Evolutionary conservation across 2,113 vertebrate species (phyloP).

Genomic region (Pelusios castaneus): DNA sequence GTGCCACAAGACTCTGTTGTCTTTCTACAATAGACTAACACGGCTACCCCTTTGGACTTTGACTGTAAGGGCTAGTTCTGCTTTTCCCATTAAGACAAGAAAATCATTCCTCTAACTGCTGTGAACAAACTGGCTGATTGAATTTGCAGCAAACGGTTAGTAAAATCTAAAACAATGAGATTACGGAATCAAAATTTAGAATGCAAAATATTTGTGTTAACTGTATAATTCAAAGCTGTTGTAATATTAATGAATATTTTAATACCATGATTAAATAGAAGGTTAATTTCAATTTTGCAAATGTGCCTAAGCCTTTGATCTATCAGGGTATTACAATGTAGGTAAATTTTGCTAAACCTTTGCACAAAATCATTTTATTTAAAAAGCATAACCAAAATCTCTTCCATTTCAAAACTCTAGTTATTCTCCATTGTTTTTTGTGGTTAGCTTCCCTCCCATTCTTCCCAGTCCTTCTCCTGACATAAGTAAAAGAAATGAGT

Average conservation of each 20-base stretch:
- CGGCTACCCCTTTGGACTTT: too few relatives aligned
- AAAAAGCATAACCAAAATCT: slow-evolving; percentile 4
- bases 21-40: too few relatives aligned
- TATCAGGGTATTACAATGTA: slow-evolving; percentile 6
- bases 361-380: slow-evolving; percentile 35
- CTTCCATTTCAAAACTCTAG: slow-evolving; percentile 23
- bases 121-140: slow-evolving; percentile 35
- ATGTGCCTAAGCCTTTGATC: slow-evolving; percentile 60
- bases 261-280: slow-evolving; percentile 59
- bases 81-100: slow-evolving; percentile 33
- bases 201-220: slow-evolving; percentile 69
- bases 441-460: background rate
- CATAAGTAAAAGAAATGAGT: background rate
- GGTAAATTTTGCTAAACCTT: slow-evolving; percentile 42
- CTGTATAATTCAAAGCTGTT: slow-evolving; percentile 58
- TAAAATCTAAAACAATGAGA: slow-evolving; percentile 61
- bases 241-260: slow-evolving; percentile 64
- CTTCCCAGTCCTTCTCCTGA: background rate
- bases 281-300: slow-evolving; percentile 52
- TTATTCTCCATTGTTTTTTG: slow-evolving; percentile 20
- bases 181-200: slow-evolving; percentile 43
- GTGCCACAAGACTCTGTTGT: too few relatives aligned
- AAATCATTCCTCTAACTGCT: slow-evolving; percentile 41
- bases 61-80: background rate
- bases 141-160: slow-evolving; percentile 55